Percentiles rank a stretch among this genome's conserved stretches.
These are phyloP conservation scores for Drosophila pandora DNA, from an alignment of 1,140 invertebrate species.

Conservation along the genomic window DNA sequence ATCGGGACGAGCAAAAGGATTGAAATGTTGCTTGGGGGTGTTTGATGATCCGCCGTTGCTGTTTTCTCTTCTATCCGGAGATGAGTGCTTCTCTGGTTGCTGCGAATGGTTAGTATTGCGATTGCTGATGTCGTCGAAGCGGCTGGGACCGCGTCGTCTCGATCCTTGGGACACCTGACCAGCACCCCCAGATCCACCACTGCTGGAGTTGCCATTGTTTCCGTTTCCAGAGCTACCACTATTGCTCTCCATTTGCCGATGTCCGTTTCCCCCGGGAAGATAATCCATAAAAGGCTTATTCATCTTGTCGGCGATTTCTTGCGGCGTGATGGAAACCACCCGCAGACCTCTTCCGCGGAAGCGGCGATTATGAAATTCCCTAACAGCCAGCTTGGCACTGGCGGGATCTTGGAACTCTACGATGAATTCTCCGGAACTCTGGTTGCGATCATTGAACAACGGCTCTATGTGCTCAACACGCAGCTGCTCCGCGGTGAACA, in stretches of 20 bases:
- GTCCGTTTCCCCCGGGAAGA: slow-evolving; percentile 65
- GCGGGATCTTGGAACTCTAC: slow-evolving; percentile 90
- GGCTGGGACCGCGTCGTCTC: slow-evolving; percentile 66
- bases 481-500: slow-evolving; percentile 90
- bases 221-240: slow-evolving; percentile 1
- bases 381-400: slow-evolving; percentile 88
- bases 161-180: slow-evolving; percentile 7
- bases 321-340: slow-evolving; percentile 87
- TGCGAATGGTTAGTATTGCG: not conserved
- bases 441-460: slow-evolving; percentile 87
- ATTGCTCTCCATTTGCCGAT: slow-evolving; percentile 6
- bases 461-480: slow-evolving; percentile 91
- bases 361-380: slow-evolving; percentile 87
- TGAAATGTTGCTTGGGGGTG: slow-evolving; percentile 55
- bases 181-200: not conserved
- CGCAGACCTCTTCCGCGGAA: slow-evolving; percentile 88
- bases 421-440: slow-evolving; percentile 92
- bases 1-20: slow-evolving; percentile 56
- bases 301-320: slow-evolving; percentile 85
- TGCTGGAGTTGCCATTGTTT: not conserved
- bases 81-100: slow-evolving; percentile 10
- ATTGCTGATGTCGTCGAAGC: slow-evolving; percentile 53
- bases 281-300: slow-evolving; percentile 78
- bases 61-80: slow-evolving; percentile 8
- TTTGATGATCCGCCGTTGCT: slow-evolving; percentile 27